Percentiles rank a stretch among this genome's conserved stretches.
Evolutionary conservation across 2,113 vertebrate genomes (phyloP).

Genomic region (Mormyrus lacerda): DNA sequence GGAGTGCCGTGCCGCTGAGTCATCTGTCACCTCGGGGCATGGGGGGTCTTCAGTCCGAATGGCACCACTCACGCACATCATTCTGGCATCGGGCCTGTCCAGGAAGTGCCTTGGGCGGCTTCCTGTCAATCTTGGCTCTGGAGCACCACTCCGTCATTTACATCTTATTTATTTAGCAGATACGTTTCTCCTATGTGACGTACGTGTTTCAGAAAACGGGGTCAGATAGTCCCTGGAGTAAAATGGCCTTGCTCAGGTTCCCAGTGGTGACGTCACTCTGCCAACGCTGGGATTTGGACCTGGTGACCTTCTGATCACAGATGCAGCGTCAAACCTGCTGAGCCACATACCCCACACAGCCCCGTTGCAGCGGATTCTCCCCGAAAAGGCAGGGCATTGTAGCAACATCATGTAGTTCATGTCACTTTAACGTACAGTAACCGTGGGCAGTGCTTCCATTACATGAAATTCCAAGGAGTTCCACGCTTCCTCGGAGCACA

Average conservation of each 20-base stretch:
- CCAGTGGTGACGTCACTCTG: neutral
- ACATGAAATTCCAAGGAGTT: neutral
- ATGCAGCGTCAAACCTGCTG: neutral
- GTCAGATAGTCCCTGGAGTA: neutral
- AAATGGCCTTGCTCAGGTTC: neutral
- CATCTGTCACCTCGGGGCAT: neutral
- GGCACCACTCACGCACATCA: neutral
- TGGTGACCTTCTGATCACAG: neutral
- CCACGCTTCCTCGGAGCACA: neutral
- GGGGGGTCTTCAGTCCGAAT: neutral
- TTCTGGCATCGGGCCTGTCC: neutral
- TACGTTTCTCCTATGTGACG: neutral
- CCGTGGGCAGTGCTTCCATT: neutral
- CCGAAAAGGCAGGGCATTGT: neutral
- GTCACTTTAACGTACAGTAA: neutral
- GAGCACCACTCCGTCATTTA: neutral
- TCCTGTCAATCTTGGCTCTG: neutral
- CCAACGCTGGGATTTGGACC: neutral
- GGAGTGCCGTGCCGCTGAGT: neutral
- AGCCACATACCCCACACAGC: neutral
- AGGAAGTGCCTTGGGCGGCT: neutral
- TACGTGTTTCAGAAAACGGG: neutral
- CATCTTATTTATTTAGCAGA: neutral
- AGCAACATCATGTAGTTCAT: neutral
- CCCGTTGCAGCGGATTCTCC: neutral